Base-by-base conservation (phyloP, 2,888 invertebrate genomes). In the Anodontia alba region DNA sequence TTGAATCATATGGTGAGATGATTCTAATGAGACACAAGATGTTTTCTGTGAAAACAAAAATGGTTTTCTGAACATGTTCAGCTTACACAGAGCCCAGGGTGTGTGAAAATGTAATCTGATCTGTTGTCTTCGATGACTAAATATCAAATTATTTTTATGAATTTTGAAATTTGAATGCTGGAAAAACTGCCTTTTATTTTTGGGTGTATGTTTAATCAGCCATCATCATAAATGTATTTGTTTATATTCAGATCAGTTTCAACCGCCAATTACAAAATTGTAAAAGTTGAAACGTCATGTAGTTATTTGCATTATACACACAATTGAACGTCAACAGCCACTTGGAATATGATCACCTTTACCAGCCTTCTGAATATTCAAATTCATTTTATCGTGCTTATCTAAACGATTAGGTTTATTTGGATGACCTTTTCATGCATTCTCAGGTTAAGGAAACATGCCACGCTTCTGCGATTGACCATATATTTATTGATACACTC, bases 381-480 rank as follows among this genome's bases (percentile, higher is more conserved):
- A 38, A 62, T 36, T 42, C 26, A 38, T 17, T 42, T 31, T 62
- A 62, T 62, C 62, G 10, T 36, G 62, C 33, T 73, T 46, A 73
- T 62, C 73, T 51, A n/a, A 57, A 62, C 23, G 62, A 62, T 62
- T 62, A 33, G 33, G 62, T 62, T 38, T 43, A 20, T 72, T 72
- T 62, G 23, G 62, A 38, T 73, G 73, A 73, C 73, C 73, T 43
- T 73, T 73, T 73, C 62, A 62, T 73, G 38, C 54, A 54, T 36
- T 23, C 36, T 51, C 49, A 72, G 51, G n/a, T 51, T 51, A 54
- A 36, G 54, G 8, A 36, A 66, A 78, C 76, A 76, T 69, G 76
- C 49, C 62, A 69, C 62, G 54, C 49, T 57, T 23, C 26, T 29
- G 31, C 33, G 62, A 62, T 33, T 62, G 62, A 62, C 62, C 62